phyloP scores from a whole-genome alignment of 1,140 invertebrate genomes.

The Trichonephila inaurata region DNA sequence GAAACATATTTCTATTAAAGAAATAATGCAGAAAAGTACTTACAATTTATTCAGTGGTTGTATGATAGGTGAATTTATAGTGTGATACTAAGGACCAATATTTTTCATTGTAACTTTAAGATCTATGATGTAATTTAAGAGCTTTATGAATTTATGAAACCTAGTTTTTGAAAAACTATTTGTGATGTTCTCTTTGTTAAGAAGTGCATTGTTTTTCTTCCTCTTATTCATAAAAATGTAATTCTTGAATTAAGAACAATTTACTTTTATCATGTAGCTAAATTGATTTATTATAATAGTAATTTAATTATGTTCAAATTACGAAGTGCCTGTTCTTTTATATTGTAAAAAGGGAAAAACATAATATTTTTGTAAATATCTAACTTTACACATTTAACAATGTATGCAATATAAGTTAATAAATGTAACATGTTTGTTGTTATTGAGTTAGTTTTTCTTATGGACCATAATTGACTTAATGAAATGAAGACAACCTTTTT shows the following conservation, averaged over 20 bases:
- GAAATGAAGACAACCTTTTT: too few species aligned
- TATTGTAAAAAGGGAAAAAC: slow-evolving; percentile 43
- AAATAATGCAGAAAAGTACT: slow-evolving; percentile 47
- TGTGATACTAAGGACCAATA: slow-evolving; percentile 67
- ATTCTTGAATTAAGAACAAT: background rate
- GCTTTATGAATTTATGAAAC: slow-evolving; percentile 44
- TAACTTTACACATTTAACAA: slow-evolving; percentile 68
- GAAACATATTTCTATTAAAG: slow-evolving; percentile 13
- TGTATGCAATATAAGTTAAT: slow-evolving; percentile 75
- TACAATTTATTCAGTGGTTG: slow-evolving; percentile 57
- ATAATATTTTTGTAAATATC: slow-evolving; percentile 73
- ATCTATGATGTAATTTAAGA: slow-evolving; percentile 34
- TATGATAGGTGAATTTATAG: slow-evolving; percentile 59
- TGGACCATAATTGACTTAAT: background rate
- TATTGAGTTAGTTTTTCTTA: background rate
- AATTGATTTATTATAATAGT: slow-evolving; percentile 11
- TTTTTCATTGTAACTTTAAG: slow-evolving; percentile 45
- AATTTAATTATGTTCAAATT: background rate
- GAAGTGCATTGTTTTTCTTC: background rate
- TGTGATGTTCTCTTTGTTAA: slow-evolving; percentile 52
- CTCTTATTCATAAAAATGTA: background rate
- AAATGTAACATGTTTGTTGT: slow-evolving; percentile 76
- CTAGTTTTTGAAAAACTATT: slow-evolving; percentile 34
- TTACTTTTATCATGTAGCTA: background rate
- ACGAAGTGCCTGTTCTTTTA: slow-evolving; percentile 36